Evolutionary conservation across 2,888 invertebrate species (phyloP), one percentile per base, ranked within the genome.

Genomic region (Pyralis farinalis): DNA sequence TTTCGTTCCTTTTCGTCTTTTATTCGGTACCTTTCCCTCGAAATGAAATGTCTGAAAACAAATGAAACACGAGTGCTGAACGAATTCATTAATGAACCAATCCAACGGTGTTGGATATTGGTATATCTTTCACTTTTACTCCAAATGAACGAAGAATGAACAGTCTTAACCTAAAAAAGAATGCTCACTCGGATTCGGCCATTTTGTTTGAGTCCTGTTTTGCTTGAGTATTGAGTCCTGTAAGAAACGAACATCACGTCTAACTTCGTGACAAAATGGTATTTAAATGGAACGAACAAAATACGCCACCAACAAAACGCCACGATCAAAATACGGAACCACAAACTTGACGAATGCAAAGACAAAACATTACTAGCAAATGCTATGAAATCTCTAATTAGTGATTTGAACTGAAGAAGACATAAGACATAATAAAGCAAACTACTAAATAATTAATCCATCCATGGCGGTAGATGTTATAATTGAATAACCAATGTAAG

Each of bases 71-170:
- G 12, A 47, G 43, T 49, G 42, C 41, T 40, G 47, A 51, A 47
- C 51, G 48, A 49, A 51, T 50, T 50, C 41, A 49, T 48, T 43
- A 54, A 12, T 51, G 46, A 54, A 49, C 33, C 48, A 43, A 48
- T 51, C 48, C 46, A 37, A 48, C 42, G 7, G 21, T 47, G 41
- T 45, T 43, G 29, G 42, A 44, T 43, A 32, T 49, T 45, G 22
- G n/a, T 50, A 49, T 48, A 49, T 46, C 43, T 36, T 51, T 49
- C 49, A 55, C 28, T 51, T 37, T 33, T 35, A 46, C 44, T 43
- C 32, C 41, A 42, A 47, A 49, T 49, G 46, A 50, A 55, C 45
- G 50, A 45, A 12, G 46, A 51, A 49, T 49, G 40, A 51, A 51
- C 42, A 22, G 45, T 51, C 47, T 52, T 46, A 38, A 43, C 46